Conservation (phyloP, 2,888 invertebrate species). For the Melipona bicolor region DNA sequence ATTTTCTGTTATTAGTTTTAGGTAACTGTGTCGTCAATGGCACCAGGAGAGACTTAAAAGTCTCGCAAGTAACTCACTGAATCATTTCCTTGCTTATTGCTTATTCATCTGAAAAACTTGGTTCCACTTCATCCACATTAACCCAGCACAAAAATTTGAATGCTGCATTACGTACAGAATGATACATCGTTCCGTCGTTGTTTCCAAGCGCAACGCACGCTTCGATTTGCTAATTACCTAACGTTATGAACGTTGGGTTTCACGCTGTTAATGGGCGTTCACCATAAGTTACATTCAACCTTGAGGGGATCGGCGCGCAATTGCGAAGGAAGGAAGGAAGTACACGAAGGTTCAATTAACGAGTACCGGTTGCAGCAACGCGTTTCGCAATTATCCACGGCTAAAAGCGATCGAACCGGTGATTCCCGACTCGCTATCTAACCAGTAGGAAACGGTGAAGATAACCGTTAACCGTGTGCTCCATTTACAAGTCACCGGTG, state of each 20-base stretch:
- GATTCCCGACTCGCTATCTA: too few relatives aligned
- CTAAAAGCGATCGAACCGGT: too few relatives aligned
- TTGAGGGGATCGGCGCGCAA: background rate
- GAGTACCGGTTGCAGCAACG: background rate
- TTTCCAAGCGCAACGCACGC: background rate
- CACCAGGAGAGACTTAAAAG: background rate
- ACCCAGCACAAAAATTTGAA: background rate
- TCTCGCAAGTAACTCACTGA: background rate
- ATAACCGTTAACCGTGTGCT: background rate
- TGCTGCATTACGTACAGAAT: background rate
- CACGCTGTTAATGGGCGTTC: background rate
- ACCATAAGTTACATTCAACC: background rate
- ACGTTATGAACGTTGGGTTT: background rate
- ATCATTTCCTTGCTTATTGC: background rate
- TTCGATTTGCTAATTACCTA: slow-evolving; percentile 4
- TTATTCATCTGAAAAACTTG: slow-evolving; percentile 7
- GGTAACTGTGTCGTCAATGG: background rate
- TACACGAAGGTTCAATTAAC: background rate
- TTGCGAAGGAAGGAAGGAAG: background rate
- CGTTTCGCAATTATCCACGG: background rate
- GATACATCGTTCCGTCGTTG: background rate
- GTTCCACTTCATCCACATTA: background rate
- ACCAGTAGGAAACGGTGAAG: background rate
- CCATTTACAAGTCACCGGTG: slow-evolving; percentile 47
- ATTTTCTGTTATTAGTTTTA: background rate